Evolutionary conservation across 2,888 invertebrate species (phyloP), one percentile per base, ranked within the genome.

Genomic region (Epinotia ramella): DNA sequence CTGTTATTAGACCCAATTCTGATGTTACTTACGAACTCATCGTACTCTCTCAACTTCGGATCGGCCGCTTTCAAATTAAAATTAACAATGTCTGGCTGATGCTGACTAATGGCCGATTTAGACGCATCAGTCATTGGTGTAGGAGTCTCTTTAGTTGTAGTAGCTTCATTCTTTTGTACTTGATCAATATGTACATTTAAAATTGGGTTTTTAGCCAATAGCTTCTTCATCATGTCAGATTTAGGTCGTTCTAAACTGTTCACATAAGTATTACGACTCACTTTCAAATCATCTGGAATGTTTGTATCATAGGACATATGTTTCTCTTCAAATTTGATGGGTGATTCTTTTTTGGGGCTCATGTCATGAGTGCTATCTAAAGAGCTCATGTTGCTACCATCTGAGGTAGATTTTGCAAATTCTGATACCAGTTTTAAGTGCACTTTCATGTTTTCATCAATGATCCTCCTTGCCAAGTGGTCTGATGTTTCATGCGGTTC

Each of bases 241-340:
- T 95, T 96, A 1, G 96, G 95, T 80, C 95, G 90, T 83, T 96
- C 96, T 81, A 96, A 88, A 80, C 95, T 96, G 59, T 95, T 96
- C 1, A 87, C 94, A 77, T 95, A 94, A 9, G 96, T 94, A 83
- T 95, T 95, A 62, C 96, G 90, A 0, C 96, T 96, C 16, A 96
- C 95, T 89, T 96, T 96, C 76, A 96, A 89, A 82, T 96, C 96
- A 84, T 96, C 96, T 9, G 96, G 95, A 77, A 96, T 93, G 78
- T 96, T 96, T 0, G 95, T 96, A 78, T 95, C 95, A 75, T 95
- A 95, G 28, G 88, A 87, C 87, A 95, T 90, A 12, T 88, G 87
- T 60, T 94, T 94, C 65, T 94, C 94, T 77, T 94, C 93, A 76
- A 91, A 92, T 84, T 92, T 93, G 1, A 83, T 71, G 1, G 91